Evolutionary conservation across 2,113 vertebrate species (phyloP).

Genomic region (Ovis aries): DNA sequence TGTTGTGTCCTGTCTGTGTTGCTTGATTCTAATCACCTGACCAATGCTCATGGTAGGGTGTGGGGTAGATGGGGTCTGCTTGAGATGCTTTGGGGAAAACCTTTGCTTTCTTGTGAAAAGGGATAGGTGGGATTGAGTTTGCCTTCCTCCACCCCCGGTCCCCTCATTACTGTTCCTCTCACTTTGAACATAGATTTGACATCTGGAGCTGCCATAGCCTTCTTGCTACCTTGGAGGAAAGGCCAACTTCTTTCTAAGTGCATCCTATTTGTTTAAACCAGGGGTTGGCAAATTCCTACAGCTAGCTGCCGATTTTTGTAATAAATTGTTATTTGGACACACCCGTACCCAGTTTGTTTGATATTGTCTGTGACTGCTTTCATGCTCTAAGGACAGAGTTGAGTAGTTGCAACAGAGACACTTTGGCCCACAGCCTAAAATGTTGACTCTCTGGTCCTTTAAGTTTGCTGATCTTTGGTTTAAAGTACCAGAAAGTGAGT

Average conservation of each 20-base stretch:
- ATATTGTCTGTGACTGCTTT: not conserved
- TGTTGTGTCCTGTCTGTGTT: not conserved
- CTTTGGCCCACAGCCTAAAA: not conserved
- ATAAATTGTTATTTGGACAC: not conserved
- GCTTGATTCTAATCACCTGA: not conserved
- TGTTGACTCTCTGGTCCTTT: not conserved
- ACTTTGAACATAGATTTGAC: not conserved
- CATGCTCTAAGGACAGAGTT: not conserved
- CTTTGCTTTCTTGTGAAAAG: not conserved
- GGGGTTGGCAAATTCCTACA: not conserved
- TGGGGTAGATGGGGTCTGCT: not conserved
- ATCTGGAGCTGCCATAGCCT: not conserved
- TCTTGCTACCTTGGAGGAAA: not conserved
- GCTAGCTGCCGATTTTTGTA: not conserved
- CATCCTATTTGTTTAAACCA: not conserved
- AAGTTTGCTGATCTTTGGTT: not conserved
- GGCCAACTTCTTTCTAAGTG: not conserved
- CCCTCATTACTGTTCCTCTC: not conserved
- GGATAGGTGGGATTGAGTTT: not conserved
- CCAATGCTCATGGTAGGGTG: not conserved
- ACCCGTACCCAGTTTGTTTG: not conserved
- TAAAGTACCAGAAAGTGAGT: not conserved
- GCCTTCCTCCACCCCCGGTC: rapidly evolving
- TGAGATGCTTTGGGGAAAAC: not conserved
- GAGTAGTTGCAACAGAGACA: not conserved